These are phyloP conservation scores for Heterodera schachtii DNA, from an alignment of 1,140 invertebrate genomes.

Conservation along the genomic window DNA sequence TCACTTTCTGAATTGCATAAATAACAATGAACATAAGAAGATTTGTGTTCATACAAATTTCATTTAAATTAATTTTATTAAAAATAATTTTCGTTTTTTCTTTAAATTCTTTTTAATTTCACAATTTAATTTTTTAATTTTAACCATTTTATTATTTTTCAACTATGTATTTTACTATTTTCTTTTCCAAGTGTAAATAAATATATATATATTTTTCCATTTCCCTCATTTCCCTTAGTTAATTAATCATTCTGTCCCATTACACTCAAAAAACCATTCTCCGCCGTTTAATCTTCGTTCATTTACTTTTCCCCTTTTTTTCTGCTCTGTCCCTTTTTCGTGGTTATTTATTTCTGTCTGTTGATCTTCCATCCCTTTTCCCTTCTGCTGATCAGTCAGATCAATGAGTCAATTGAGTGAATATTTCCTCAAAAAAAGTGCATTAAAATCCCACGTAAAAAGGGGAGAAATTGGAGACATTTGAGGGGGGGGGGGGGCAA, in stretches of 20 bases:
- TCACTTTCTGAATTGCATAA: conserved; percentile 7
- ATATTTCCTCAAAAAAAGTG: too few species aligned
- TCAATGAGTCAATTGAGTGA: too few species aligned
- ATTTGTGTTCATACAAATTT: too few species aligned
- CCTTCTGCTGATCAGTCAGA: too few species aligned
- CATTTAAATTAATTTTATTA: too few species aligned
- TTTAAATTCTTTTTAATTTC: background rate
- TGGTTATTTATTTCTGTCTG: background rate
- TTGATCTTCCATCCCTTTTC: background rate
- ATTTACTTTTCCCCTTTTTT: background rate
- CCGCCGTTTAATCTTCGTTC: background rate
- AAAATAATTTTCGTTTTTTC: background rate
- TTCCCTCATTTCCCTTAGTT: too few species aligned
- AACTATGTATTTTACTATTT: background rate
- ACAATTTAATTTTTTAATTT: conserved; percentile 11
- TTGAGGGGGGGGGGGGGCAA: too few species aligned
- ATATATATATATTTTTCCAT: too few species aligned
- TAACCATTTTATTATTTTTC: background rate
- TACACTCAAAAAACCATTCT: background rate
- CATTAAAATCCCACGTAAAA: background rate
- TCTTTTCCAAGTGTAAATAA: background rate
- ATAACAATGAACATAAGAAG: too few species aligned
- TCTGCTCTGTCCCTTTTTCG: background rate
- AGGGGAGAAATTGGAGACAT: background rate
- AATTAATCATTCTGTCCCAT: background rate